Evolutionary conservation across 2,888 invertebrate species (phyloP).

Genomic region (Loripinus fragilis): DNA sequence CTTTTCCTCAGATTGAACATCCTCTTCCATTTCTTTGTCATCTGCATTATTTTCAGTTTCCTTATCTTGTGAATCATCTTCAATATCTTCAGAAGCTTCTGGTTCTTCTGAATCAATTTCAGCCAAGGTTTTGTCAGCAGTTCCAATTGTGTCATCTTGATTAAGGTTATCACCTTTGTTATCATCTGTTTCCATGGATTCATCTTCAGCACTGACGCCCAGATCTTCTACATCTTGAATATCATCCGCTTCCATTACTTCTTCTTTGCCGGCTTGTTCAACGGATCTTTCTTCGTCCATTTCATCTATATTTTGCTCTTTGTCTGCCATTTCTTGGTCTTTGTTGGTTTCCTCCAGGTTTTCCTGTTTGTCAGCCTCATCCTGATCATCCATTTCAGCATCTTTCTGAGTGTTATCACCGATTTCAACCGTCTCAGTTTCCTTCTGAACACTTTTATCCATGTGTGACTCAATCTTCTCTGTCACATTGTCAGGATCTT

Average conservation of each 20-base stretch:
- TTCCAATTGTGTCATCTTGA: constrained; percentile 2
- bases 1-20: not conserved
- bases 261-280: not conserved
- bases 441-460: constrained; percentile 1
- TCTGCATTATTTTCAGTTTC: too few relatives aligned
- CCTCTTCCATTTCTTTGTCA: constrained; percentile 5
- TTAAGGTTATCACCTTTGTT: not conserved
- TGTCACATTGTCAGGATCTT: not conserved
- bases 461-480: not conserved
- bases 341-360: constrained; percentile 6
- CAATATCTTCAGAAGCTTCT: not conserved
- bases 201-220: not conserved
- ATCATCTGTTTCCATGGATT: not conserved
- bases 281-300: not conserved
- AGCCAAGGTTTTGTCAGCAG: constrained; percentile 1
- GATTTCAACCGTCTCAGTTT: not conserved
- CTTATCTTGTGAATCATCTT: too few relatives aligned
- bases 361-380: not conserved
- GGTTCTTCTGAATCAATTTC: not conserved
- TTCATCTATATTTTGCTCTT: not conserved
- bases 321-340: constrained; percentile 8
- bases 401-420: not conserved
- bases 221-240: too few relatives aligned
- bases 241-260: not conserved
- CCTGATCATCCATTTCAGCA: constrained; percentile 5